Percentiles rank a stretch among this genome's conserved stretches.
Evolutionary conservation across 2,113 vertebrate genomes (phyloP).

Genomic region (Corvus moneduloides): DNA sequence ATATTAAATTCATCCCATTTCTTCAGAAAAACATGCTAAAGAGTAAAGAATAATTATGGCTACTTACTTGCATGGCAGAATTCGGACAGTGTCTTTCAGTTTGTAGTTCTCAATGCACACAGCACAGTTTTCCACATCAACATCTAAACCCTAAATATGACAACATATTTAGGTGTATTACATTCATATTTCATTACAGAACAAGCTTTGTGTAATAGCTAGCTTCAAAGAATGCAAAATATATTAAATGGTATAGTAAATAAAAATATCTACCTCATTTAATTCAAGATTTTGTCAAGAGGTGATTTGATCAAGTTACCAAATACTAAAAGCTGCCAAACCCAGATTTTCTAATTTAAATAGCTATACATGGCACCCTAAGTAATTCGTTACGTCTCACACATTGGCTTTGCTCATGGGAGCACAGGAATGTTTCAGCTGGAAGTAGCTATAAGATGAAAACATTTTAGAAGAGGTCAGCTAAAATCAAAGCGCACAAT

Average conservation of each 20-base stretch:
- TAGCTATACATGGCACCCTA: not conserved
- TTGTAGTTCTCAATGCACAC: conserved; percentile 85
- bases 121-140: conserved; percentile 82
- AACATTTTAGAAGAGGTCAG: not conserved
- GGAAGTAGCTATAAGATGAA: not conserved
- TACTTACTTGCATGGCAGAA: conserved; percentile 84
- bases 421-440: not conserved
- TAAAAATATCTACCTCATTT: not conserved
- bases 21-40: not conserved
- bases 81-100: conserved; percentile 78
- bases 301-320: not conserved
- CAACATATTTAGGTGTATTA: conserved; percentile 3
- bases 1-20: not conserved
- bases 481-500: not conserved
- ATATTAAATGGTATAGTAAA: not conserved
- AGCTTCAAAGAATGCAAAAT: not conserved
- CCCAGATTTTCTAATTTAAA: not conserved
- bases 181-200: not conserved
- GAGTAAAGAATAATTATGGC: not conserved
- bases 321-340: not conserved
- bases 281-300: not conserved
- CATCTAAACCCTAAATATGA: conserved; percentile 71
- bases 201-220: not conserved
- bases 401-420: not conserved
- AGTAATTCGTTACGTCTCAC: not conserved